phyloP scores from a whole-genome alignment of 2,113 vertebrate genomes.

The Scatophagus argus region DNA sequence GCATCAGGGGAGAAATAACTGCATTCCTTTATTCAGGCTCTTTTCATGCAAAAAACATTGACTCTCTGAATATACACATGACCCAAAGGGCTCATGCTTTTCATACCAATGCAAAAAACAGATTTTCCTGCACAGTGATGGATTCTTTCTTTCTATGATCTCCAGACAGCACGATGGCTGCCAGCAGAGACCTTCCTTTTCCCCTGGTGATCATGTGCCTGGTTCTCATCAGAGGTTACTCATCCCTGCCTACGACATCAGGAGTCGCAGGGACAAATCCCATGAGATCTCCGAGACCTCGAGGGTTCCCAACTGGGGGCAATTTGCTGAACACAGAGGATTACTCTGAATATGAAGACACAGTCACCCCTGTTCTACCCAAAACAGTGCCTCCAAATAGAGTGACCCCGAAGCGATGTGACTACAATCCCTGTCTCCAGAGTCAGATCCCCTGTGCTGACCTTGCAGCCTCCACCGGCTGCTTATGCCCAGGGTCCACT shows the following conservation, averaged over 20 bases:
- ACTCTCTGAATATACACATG: background rate
- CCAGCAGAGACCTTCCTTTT: slow-evolving; percentile 31
- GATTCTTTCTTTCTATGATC: slow-evolving; percentile 33
- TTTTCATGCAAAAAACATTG: background rate
- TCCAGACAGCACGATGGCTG: slow-evolving; percentile 52
- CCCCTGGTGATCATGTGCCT: slow-evolving; percentile 55
- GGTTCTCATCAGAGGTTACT: slow-evolving; percentile 47
- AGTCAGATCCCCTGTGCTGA: slow-evolving; percentile 59
- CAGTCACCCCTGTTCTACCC: rapidly evolving
- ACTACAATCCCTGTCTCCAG: slow-evolving; percentile 75
- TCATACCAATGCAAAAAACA: slow-evolving; percentile 4
- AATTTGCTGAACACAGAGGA: background rate
- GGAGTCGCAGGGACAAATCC: background rate
- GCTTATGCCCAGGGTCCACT: slow-evolving; percentile 76
- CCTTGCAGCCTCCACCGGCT: slow-evolving; percentile 22
- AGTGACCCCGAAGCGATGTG: slow-evolving; percentile 7
- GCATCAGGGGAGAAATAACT: slow-evolving; percentile 20
- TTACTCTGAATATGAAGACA: background rate
- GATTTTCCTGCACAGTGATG: slow-evolving; percentile 36
- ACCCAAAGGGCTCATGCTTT: background rate
- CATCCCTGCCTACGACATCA: slow-evolving; percentile 37
- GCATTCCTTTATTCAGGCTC: slow-evolving; percentile 11
- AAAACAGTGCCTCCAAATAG: rapidly evolving
- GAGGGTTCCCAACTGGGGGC: rapidly evolving
- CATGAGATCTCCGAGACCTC: background rate